Base-by-base conservation (phyloP, 1,140 invertebrate genomes). In the Drosophila kohkoa region DNA sequence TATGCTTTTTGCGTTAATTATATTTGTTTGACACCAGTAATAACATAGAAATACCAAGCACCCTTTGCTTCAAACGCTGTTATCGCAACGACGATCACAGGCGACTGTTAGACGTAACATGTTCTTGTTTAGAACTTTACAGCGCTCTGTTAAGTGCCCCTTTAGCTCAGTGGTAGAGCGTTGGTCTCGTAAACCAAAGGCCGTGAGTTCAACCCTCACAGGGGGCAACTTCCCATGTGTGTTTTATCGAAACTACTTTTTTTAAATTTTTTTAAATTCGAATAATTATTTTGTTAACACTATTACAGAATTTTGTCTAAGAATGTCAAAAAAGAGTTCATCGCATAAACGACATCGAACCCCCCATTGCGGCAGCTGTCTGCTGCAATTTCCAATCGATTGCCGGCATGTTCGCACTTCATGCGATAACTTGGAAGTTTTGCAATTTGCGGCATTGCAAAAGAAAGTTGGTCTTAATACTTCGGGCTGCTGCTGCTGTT, bases 131-230 rank as follows among this genome's bases (percentile, higher is more conserved):
- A 13, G 5, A 60, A 57, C 52, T 43, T 70, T 45, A 49, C 66
- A 45, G 25, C 2, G 2, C 13, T 5, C 5, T 35, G 8, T 0
- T n/a, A 57, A 8, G 30, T 55, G 71, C 71, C 71, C 65, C 95
- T 96, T 96, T 97, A 97, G 96, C 96, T 96, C 96, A 97, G 96
- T 96, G 96, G 96, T 95, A 97, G 96, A 97, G 96, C 96, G 96
- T 96, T 96, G 96, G 96, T 96, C 96, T 97, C 95, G 96, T 97
- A 97, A 97, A 96, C 96, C 96, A 96, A 96, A 95, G 96, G 96
- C 96, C 96, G 96, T 95, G 96, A 96, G 96, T 96, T 96, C 96
- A 95, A 96, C 95, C 95, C 96, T 96, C 96, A 87, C 82, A 86
- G 82, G 82, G 77, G 82, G 82, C 82, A 86, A 38, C 15, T 11